Evolutionary conservation across 2,888 invertebrate genomes (phyloP), one percentile per base, ranked within the genome.

Genomic region (Malacosoma neustria): DNA sequence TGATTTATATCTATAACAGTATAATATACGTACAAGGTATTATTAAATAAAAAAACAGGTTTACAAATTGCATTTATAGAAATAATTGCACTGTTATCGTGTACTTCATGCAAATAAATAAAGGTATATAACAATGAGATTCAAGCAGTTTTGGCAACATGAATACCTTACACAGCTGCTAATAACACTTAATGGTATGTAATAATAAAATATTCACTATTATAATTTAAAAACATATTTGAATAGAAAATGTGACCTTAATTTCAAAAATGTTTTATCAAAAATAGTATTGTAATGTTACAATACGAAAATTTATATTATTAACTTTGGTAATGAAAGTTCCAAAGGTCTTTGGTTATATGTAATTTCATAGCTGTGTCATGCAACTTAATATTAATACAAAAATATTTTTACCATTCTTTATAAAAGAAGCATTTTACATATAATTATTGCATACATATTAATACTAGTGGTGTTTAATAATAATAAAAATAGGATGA

Each of bases 31-130:
- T n/a, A n/a, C n/a, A n/a, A n/a, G n/a, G n/a, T n/a, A n/a, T n/a
- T n/a, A n/a, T n/a, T n/a, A n/a, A n/a, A n/a, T n/a, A n/a, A n/a
- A n/a, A n/a, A n/a, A n/a, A n/a, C n/a, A n/a, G n/a, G n/a, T 31
- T 41, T 42, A 43, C 35, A 11, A 14, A 43, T 48, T 42, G 38
- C 47, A 47, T 55, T 56, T 59, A 57, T 61, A 63, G 57, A 71
- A 80, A 74, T 68, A 75, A 77, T 76, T 81, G 74, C 80, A 79
- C 71, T 73, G 61, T 79, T 79, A 80, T 75, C 63, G 47, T 75
- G 54, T 61, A 68, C 59, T 61, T 69, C 73, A 81, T 77, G 81
- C 84, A 81, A 81, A 82, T 79, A 80, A 81, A 81, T 64, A 57
- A 42, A 30, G 73, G 44, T 62, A 67, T 59, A 66, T 60, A 65